Base-by-base conservation (phyloP, 1,140 invertebrate genomes). In the Drosophila teissieri region DNA sequence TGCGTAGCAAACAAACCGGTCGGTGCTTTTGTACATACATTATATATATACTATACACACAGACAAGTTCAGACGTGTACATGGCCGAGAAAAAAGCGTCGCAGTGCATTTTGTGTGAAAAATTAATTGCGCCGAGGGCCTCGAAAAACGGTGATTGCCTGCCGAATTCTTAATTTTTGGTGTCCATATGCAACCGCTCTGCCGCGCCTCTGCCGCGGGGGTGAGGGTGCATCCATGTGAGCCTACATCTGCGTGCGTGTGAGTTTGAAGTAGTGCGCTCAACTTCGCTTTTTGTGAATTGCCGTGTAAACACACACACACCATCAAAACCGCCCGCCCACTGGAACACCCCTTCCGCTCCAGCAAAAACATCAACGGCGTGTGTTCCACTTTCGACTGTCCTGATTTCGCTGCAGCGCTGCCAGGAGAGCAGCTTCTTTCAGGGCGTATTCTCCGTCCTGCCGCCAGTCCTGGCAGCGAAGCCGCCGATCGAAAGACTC, bases 1-100 rank as follows among this genome's bases (percentile, higher is more conserved):
- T 86, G 76, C 80, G 69, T 81, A 86, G 63, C 82, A 86, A 85
- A 85, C 72, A 88, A 88, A 88, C 83, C 83, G 83, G 83, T 88
- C 83, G 80, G 67, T 60, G 76, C 70, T 70, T 36, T 36, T 39
- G 56, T 56, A 76, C 79, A 80, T 70, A 51, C 48, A 51, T 31
- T 78, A 56, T 73, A 78, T 65, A 83, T 70, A 73, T 60, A 79
- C 67, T 62, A 73, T 60, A 79, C 67, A 85, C 73, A 82, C 31
- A 78, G 45, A 69, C 46, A 46, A 37, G 55, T 42, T 60, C 55
- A 73, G 40, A 52, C 67, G 56, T 65, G 58, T 69, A 56, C n/a
- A 76, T 80, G 75, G 57, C 24, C 24, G 55, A 34, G 40, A 34
- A 80, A 83, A 86, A 86, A 80, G 80, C 73, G 81, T 79, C 62